Base-by-base conservation (phyloP, 2,888 invertebrate species). In the Leucophora obtusa region DNA sequence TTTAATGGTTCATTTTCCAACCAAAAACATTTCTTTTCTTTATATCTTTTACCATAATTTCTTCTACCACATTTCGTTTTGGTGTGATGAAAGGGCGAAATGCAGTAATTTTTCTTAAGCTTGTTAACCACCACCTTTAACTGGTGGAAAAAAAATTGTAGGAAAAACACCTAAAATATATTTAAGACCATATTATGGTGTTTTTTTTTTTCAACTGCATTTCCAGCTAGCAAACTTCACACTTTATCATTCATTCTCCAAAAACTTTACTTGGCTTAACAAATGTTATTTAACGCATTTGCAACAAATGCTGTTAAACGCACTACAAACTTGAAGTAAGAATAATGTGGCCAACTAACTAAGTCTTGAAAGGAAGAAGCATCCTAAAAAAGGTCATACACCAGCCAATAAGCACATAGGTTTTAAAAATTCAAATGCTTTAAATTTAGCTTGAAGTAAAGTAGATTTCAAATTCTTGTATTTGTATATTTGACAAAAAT, bases 61-160 rank as follows among this genome's bases (percentile, higher is more conserved):
- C 79, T 69, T 66, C 70, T 74, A 59, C 70, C 62, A 51, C 50
- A 63, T 60, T 68, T 63, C n/a, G 24, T 2, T 38, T 47, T 43
- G 33, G 47, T 70, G 68, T 70, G 72, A 79, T 82, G 74, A 72
- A 76, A 79, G 79, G 82, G 79, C 82, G 78, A 79, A 79, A 72
- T 82, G 74, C 82, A 84, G 86, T 87, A 87, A 87, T 88, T 88
- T 88, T 88, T 87, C 87, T 87, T 87, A 83, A 84, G 86, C 88
- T 87, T 87, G 87, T 87, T 88, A 88, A 88, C 85, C 83, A 88
- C 84, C 83, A 83, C 82, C 75, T 72, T 79, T 75, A 66, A 51
- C 75, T 60, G 51, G 14, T 62, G 68, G 54, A 43, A 77, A 72
- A 38, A 62, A 83, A 82, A 74, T 62, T 53, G 75, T 70, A 76